Percentiles rank a stretch among this genome's conserved stretches.
Conservation (phyloP, 2,888 invertebrate genomes). For the Candidula unifasciata region DNA sequence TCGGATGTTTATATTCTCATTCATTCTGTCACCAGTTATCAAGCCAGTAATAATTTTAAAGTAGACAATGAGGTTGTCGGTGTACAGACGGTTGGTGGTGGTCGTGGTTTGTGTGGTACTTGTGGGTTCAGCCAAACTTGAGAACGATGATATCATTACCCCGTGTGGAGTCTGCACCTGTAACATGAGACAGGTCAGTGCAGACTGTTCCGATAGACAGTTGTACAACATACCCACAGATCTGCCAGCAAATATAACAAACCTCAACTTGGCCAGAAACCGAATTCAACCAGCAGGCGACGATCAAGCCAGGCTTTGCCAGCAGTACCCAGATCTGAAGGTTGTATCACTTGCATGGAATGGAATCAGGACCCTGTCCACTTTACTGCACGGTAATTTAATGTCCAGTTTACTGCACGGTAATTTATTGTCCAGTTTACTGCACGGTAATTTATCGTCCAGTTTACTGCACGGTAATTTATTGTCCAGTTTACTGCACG, state of each 20-base stretch:
- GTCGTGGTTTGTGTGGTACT: not conserved
- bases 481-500: conserved; percentile 13
- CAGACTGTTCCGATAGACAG: conserved; percentile 34
- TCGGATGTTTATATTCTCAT: too few species aligned
- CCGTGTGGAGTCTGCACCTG: conserved; percentile 25
- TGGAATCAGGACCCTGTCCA: not conserved
- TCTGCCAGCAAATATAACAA: conserved; percentile 24
- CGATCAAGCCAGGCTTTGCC: not conserved
- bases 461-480: conserved; percentile 28
- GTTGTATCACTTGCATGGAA: conserved; percentile 23
- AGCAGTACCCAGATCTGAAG: conserved; percentile 4
- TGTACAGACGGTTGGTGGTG: not conserved
- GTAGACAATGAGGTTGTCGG: not conserved
- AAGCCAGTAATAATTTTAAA: not conserved
- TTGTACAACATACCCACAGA: not conserved
- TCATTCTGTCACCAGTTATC: too few species aligned
- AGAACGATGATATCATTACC: not conserved
- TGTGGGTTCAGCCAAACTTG: too few species aligned
- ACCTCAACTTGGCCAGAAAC: conserved; percentile 36
- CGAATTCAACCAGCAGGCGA: not conserved
- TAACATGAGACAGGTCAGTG: not conserved
- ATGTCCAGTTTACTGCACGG: conserved; percentile 20
- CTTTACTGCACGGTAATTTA: conserved; percentile 25
- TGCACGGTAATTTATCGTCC: conserved; percentile 32
- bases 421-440: conserved; percentile 16